A percentile compares a stretch with the other conserved stretches of the same genome.
Evolutionary conservation across 2,888 invertebrate genomes (phyloP).

Genomic region (Embidobia sp.): DNA sequence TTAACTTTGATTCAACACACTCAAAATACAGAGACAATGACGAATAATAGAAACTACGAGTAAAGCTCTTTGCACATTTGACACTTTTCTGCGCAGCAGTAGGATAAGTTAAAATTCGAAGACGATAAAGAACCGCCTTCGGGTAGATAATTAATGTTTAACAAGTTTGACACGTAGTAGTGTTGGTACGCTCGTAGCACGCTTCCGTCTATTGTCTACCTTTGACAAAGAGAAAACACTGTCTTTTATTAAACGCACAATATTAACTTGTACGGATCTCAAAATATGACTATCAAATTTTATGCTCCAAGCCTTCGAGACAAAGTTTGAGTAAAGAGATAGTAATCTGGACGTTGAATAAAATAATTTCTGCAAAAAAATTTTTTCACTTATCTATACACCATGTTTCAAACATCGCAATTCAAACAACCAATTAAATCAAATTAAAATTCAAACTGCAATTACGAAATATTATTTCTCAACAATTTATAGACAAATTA

Average conservation of each 20-base stretch:
- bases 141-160: slow-evolving; percentile 65
- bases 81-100: background rate
- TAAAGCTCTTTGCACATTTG: slow-evolving; percentile 23
- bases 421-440: too few species aligned
- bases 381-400: too few species aligned
- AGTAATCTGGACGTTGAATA: too few species aligned
- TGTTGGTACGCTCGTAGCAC: slow-evolving; percentile 55
- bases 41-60: slow-evolving; percentile 7
- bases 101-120: slow-evolving; percentile 28
- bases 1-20: too few species aligned
- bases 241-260: slow-evolving; percentile 23
- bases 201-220: slow-evolving; percentile 64
- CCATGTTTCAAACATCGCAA: too few species aligned
- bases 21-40: too few species aligned
- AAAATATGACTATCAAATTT: slow-evolving; percentile 8
- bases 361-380: too few species aligned
- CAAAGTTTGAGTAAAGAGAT: too few species aligned
- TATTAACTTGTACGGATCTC: slow-evolving; percentile 8
- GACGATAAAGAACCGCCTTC: slow-evolving; percentile 39
- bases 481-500: too few species aligned
- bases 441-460: too few species aligned
- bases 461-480: too few species aligned
- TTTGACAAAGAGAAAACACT: slow-evolving; percentile 51
- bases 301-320: too few species aligned
- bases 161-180: slow-evolving; percentile 58